Evolutionary conservation across 2,888 invertebrate genomes (phyloP).

Genomic region (Prosopocoilus inquinatus): DNA sequence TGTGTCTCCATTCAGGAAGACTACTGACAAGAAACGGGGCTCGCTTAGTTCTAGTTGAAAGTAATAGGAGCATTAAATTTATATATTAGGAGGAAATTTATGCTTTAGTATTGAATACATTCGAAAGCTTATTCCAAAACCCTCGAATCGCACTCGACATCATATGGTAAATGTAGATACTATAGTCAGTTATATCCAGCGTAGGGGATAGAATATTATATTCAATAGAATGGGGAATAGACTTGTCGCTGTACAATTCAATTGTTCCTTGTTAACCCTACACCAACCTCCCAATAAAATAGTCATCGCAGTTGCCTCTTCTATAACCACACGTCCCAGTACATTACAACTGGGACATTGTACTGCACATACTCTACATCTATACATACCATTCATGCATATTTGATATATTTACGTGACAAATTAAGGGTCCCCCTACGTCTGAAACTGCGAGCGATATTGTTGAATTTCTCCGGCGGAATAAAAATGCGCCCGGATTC

Average conservation of each 20-base stretch:
- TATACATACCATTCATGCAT: constrained; percentile 49
- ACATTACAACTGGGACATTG: constrained; percentile 10
- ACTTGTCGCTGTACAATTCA: constrained; percentile 45
- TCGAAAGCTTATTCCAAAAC: background rate
- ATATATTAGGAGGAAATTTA: too few species aligned
- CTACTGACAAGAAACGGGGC: too few species aligned
- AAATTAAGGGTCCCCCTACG: constrained; percentile 45
- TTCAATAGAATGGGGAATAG: constrained; percentile 38
- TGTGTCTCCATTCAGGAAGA: too few species aligned
- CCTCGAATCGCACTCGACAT: constrained; percentile 25
- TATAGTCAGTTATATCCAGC: constrained; percentile 17
- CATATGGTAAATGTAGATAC: constrained; percentile 46
- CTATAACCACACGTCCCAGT: constrained; percentile 7
- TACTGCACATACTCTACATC: constrained; percentile 41
- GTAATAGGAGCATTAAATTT: too few species aligned
- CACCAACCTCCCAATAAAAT: constrained; percentile 37
- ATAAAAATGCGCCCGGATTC: background rate
- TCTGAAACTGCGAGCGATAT: constrained; percentile 43
- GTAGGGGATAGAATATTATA: constrained; percentile 45
- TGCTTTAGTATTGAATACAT: too few species aligned
- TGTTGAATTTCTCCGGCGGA: constrained; percentile 19
- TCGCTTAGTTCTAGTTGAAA: too few species aligned
- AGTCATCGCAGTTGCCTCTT: constrained; percentile 13
- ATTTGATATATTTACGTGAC: constrained; percentile 52
- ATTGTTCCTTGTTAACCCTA: constrained; percentile 53